These are phyloP conservation scores for Chymomyza costata DNA, from an alignment of 1,140 invertebrate species.

Conservation along the genomic window DNA sequence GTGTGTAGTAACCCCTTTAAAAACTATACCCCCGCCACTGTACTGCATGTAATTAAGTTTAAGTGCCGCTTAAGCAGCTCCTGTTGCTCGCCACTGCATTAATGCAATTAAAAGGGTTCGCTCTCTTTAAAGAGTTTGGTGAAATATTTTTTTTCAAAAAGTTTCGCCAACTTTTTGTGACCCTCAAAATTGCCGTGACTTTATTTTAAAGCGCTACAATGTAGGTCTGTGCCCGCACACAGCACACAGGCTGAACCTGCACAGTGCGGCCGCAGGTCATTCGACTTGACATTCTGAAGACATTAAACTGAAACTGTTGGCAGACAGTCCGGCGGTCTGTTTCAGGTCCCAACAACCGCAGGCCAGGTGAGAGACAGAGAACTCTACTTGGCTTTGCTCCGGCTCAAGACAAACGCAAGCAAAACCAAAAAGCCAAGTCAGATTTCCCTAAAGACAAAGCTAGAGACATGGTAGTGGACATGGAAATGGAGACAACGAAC, in stretches of 20 bases:
- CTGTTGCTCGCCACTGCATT: too few relatives aligned
- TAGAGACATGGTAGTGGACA: constrained; percentile 36
- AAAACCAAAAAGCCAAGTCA: constrained; percentile 17
- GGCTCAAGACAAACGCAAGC: constrained; percentile 6
- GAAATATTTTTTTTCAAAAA: too few relatives aligned
- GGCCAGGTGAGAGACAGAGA: constrained; percentile 12
- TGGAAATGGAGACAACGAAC: constrained; percentile 27
- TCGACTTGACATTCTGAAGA: constrained; percentile 58
- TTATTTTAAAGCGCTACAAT: constrained; percentile 1
- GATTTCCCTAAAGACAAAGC: constrained; percentile 65
- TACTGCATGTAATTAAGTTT: too few relatives aligned
- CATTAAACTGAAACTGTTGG: constrained; percentile 63
- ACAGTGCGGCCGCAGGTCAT: constrained; percentile 23
- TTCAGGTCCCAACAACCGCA: constrained; percentile 27
- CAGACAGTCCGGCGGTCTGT: constrained; percentile 31
- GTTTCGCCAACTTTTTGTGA: too few relatives aligned
- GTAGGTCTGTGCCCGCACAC: constrained; percentile 11
- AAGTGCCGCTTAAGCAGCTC: too few relatives aligned
- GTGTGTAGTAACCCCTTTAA: too few relatives aligned
- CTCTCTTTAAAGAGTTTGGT: too few relatives aligned
- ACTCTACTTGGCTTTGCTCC: too few relatives aligned
- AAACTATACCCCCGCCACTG: too few relatives aligned
- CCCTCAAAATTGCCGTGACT: too few relatives aligned
- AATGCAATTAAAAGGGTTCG: too few relatives aligned
- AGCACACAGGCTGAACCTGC: constrained; percentile 8